Percentiles rank a stretch among this genome's conserved stretches.
phyloP scores from a whole-genome alignment of 2,888 invertebrate genomes.

The Ochropleura leucogaster region DNA sequence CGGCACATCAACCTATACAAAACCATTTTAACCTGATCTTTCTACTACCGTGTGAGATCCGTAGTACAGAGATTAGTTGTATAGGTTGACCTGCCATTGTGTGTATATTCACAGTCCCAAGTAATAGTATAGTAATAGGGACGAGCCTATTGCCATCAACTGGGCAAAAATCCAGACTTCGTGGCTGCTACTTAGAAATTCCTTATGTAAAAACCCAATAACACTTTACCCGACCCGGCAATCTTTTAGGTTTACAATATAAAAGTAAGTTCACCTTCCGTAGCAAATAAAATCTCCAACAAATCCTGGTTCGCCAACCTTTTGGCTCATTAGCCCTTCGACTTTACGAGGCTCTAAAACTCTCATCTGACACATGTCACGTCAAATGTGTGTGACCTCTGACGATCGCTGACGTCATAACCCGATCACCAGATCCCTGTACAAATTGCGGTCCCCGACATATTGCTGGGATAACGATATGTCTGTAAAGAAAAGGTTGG shows the following conservation, averaged over 20 bases:
- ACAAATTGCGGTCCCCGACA: conserved; percentile 57
- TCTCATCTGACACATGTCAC: conserved; percentile 31
- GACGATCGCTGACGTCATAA: conserved; percentile 53
- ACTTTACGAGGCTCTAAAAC: conserved; percentile 53
- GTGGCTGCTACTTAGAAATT: background rate
- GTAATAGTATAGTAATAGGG: too few species aligned
- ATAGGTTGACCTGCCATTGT: too few species aligned
- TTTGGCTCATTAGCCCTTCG: conserved; percentile 36
- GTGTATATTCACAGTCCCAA: too few species aligned
- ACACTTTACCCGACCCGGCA: too few species aligned
- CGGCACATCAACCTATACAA: too few species aligned
- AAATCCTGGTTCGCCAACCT: conserved; percentile 11
- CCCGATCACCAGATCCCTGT: conserved; percentile 52
- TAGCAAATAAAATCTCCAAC: background rate
- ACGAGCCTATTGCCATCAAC: too few species aligned
- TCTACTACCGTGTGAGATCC: too few species aligned
- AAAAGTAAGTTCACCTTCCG: background rate
- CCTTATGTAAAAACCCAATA: too few species aligned
- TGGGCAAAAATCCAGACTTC: too few species aligned
- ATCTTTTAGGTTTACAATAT: background rate
- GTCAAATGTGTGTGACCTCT: conserved; percentile 33
- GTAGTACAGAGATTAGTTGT: too few species aligned
- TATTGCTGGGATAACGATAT: conserved; percentile 59
- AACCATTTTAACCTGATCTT: too few species aligned
- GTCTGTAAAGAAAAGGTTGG: conserved; percentile 51